Base-by-base conservation (phyloP, 2,888 invertebrate species). In the Cheilosia soror region DNA sequence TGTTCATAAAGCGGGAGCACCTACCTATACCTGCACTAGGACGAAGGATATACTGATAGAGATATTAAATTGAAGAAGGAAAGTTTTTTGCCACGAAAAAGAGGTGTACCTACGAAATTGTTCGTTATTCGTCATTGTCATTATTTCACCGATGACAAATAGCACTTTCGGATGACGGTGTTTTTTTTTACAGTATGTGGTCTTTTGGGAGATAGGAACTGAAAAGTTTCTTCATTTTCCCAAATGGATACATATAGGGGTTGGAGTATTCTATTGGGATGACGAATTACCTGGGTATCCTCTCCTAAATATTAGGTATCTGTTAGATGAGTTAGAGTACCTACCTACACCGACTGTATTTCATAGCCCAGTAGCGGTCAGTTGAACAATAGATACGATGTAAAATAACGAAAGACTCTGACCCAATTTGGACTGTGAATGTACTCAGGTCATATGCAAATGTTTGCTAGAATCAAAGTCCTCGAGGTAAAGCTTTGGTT, bases 71-170 rank as follows among this genome's bases (percentile, higher is more conserved):
- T 51, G 44, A 66, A 53, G 62, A 20, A 25, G 55, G 31, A 65
- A 53, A 6, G 42, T 63, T 76, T 76, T 20, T 37, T 63, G 60
- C 15, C 5, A 25, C 4, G n/a, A 13, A n/a, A 80, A 49, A 60
- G 33, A 25, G 13, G 25, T 31, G 49, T 13, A 9, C 27, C 11
- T 40, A 37, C 65, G 49, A 79, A 72, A 79, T 72, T 71, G 71
- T 65, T 55, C 40, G 55, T 53, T 66, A 78, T 83, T 78, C 62
- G 72, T 83, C 78, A 78, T 68, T 83, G 78, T 83, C 78, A 83
- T 83, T 78, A 57, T 73, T 72, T 60, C 55, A 55, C 78, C 40
- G 78, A 73, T 78, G 82, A 83, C 78, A 83, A 83, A 83, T 78
- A 72, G 62, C 66, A 44, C 66, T 78, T 62, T 4, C 40, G 72